Evolutionary conservation across 2,113 vertebrate genomes (phyloP).

Genomic region (Python bivittatus): DNA sequence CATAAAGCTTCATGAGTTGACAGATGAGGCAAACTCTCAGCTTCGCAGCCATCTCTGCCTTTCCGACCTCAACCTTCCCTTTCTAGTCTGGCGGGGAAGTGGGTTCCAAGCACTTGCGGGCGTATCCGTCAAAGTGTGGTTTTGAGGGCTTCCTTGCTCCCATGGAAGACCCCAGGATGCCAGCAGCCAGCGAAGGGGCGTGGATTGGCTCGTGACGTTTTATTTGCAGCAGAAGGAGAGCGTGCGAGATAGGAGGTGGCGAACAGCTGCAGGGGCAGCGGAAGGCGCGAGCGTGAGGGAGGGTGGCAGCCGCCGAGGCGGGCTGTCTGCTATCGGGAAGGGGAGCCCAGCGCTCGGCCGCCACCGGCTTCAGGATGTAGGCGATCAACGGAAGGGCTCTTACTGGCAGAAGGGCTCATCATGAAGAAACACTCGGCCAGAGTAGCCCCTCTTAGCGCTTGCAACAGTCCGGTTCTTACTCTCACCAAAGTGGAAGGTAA

Average conservation of each 20-base stretch:
- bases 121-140: background rate
- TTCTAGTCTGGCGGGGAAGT: background rate
- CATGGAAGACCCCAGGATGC: background rate
- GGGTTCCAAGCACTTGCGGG: background rate
- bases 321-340: background rate
- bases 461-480: slow-evolving; percentile 95
- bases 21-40: background rate
- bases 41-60: background rate
- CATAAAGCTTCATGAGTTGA: background rate
- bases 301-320: background rate
- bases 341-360: slow-evolving; percentile 20
- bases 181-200: slow-evolving; percentile 46
- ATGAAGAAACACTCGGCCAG: slow-evolving; percentile 97
- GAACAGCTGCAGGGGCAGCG: slow-evolving; percentile 1
- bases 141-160: background rate
- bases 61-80: too few relatives aligned
- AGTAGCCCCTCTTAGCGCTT: slow-evolving; percentile 94
- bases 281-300: background rate
- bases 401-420: slow-evolving; percentile 79
- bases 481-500: slow-evolving; percentile 98
- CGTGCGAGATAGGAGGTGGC: slow-evolving; percentile 34
- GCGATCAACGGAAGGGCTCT: slow-evolving; percentile 78
- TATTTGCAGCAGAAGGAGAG: slow-evolving; percentile 55
- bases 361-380: slow-evolving; percentile 83
- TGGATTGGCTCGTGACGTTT: slow-evolving; percentile 58